Evolutionary conservation across 2,888 invertebrate genomes (phyloP), one percentile per base, ranked within the genome.

Genomic region (Diadromus collaris): DNA sequence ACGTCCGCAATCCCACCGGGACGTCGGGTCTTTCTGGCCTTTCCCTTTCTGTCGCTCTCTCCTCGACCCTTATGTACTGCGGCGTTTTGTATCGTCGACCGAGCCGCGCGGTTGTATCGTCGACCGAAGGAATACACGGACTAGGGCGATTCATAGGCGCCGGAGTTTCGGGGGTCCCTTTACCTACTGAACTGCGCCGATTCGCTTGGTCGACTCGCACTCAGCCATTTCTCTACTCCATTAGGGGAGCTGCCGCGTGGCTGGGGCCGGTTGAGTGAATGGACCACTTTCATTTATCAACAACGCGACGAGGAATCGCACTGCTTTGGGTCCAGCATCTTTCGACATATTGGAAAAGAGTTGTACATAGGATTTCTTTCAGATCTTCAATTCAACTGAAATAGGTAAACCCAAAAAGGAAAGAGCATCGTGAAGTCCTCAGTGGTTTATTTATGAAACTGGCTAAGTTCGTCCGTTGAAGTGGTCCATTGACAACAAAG

Each of bases 141-240:
- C 32, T 19, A 16, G 13, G 27, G 5, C 27, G 29, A 21, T 19
- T 9, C 46, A 1, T 7, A 60, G 60, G 46, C 27, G 5, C 71
- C 56, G 38, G 41, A 86, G 81, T 85, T 84, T 83, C 81, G 73
- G 72, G 78, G 82, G 81, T 86, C 83, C 84, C 86, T 86, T 84
- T 83, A 83, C 81, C 82, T 83, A 84, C 83, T 80, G 82, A 84
- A 82, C 84, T 73, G 70, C 81, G 80, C 77, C 84, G 84, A 86
- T 86, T 85, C 85, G 85, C 86, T 83, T 83, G 78, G 72, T 78
- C 79, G 76, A 69, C 24, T 48, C 60, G 21, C 61, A 38, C 61
- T 10, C 56, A 29, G 13, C 34, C 67, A 41, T 54, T 51, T 54
- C 21, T 51, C 48, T 58, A 58, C 60, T 27, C 2, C 3, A 9